phyloP scores from a whole-genome alignment of 2,113 vertebrate species.

The Oostethus manadensis region DNA sequence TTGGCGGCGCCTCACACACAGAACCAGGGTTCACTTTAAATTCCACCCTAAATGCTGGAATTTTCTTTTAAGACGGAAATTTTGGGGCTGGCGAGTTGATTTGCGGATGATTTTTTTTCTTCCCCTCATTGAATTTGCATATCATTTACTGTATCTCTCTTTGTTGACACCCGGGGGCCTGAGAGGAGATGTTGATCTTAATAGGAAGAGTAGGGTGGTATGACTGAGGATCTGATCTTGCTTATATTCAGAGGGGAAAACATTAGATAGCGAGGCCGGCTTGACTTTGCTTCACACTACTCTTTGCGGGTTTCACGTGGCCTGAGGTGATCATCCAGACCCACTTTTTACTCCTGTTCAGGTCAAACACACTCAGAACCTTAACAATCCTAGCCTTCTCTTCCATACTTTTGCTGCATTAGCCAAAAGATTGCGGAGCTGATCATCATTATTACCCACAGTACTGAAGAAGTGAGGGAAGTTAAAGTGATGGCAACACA shows the following conservation, averaged over 20 bases:
- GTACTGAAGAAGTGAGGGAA: no score
- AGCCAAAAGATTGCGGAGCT: no score
- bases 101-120: slow-evolving; percentile 60
- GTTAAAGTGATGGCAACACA: no score
- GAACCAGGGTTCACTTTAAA: slow-evolving; percentile 58
- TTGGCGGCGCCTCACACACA: slow-evolving; percentile 58
- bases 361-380: slow-evolving; percentile 22
- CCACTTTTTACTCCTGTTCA: slow-evolving; percentile 5
- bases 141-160: slow-evolving; percentile 78
- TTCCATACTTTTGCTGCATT: neutral
- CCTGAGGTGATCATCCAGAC: slow-evolving; percentile 31
- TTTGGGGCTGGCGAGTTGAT: slow-evolving; percentile 62
- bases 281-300: slow-evolving; percentile 41
- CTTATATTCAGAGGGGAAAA: slow-evolving; percentile 64
- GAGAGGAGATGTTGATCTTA: slow-evolving; percentile 74
- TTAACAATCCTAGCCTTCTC: neutral
- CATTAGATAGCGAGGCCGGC: slow-evolving; percentile 60
- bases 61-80: slow-evolving; percentile 66
- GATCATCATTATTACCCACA: no score
- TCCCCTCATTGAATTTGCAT: slow-evolving; percentile 68
- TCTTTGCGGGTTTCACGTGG: slow-evolving; percentile 43
- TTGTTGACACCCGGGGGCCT: slow-evolving; percentile 78
- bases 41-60: slow-evolving; percentile 65
- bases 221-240: slow-evolving; percentile 65
- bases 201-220: slow-evolving; percentile 74